Percentiles rank a stretch among this genome's conserved stretches.
Conservation (phyloP, 2,888 invertebrate species). For the Zootermopsis nevadensis region DNA sequence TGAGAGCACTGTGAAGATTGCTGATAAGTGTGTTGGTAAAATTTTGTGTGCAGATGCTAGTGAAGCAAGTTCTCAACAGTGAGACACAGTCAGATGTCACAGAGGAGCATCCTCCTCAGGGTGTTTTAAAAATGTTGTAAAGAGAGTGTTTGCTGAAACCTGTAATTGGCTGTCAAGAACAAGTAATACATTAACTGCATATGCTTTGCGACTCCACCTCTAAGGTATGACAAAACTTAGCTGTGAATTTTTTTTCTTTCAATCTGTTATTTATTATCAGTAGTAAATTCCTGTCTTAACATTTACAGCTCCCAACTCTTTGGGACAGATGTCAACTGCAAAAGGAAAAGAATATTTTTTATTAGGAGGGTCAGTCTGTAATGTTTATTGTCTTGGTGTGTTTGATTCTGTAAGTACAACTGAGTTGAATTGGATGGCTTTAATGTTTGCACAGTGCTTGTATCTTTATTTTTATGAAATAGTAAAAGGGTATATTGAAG, state of each 20-base stretch:
- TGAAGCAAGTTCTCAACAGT: not conserved
- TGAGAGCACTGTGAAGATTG: not conserved
- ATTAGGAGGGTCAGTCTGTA: too few species aligned
- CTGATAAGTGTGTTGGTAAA: not conserved
- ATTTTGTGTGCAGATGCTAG: conserved; percentile 7
- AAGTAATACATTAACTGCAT: conserved; percentile 24
- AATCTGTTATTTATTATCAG: too few species aligned
- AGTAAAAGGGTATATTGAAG: too few species aligned
- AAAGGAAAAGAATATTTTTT: too few species aligned
- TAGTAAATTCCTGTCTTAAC: too few species aligned
- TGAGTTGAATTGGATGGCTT: too few species aligned
- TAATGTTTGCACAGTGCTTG: too few species aligned
- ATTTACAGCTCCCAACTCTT: too few species aligned
- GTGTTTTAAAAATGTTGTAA: not conserved
- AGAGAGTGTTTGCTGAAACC: conserved; percentile 33
- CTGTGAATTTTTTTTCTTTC: not conserved
- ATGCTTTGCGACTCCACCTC: not conserved
- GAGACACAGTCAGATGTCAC: not conserved
- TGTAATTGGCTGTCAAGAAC: conserved; percentile 35
- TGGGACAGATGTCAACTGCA: too few species aligned
- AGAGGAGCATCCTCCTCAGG: not conserved
- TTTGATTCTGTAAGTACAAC: too few species aligned
- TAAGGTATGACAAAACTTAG: not conserved
- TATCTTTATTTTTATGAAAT: too few species aligned
- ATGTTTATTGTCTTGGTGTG: too few species aligned